Conservation (phyloP, 2,113 vertebrate genomes). For the Nipponia nippon region DNA sequence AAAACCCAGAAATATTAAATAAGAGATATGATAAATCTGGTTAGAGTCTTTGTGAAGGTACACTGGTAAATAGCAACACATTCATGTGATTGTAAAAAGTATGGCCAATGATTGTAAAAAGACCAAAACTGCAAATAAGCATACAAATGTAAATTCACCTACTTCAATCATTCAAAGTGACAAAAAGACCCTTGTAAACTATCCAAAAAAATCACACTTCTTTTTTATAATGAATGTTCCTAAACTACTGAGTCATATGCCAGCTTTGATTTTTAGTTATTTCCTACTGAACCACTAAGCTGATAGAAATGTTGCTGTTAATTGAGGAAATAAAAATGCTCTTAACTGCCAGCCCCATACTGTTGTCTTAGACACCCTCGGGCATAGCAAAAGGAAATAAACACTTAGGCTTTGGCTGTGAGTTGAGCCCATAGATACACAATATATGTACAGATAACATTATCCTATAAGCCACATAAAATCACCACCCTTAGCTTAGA, state of each 20-base stretch:
- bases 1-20: neutral
- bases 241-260: neutral
- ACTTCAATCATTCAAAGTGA: neutral
- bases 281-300: neutral
- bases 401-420: neutral
- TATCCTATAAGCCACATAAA: neutral
- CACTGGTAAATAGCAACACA: neutral
- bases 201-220: rapidly evolving
- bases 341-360: neutral
- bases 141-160: neutral
- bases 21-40: neutral
- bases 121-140: neutral
- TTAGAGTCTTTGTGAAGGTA: neutral
- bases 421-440: neutral
- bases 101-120: neutral
- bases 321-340: neutral
- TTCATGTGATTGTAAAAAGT: neutral
- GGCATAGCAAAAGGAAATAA: neutral
- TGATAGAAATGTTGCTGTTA: neutral
- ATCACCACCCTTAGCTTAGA: neutral
- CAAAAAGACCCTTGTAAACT: neutral
- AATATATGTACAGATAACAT: neutral
- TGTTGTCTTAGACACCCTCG: neutral
- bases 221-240: neutral
- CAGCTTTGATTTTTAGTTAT: neutral